phyloP scores from a whole-genome alignment of 2,113 vertebrate species.

The Eira barbara region DNA sequence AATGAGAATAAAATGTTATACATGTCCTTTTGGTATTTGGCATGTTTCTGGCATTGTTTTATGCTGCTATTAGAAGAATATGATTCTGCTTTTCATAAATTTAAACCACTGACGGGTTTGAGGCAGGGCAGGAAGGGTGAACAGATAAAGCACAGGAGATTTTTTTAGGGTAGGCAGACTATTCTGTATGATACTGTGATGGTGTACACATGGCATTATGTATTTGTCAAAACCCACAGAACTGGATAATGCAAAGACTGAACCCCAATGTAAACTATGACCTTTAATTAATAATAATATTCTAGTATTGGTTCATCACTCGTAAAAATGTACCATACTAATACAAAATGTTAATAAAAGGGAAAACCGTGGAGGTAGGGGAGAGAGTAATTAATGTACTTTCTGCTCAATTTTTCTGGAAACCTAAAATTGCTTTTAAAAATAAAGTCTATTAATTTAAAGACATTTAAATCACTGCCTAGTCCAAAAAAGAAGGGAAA shows the following conservation, averaged over 20 bases:
- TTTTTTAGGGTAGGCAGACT: background rate
- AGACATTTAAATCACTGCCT: background rate
- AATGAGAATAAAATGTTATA: background rate
- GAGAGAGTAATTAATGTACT: background rate
- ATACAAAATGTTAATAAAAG: background rate
- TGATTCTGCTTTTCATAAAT: background rate
- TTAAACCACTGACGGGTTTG: background rate
- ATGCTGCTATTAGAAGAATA: background rate
- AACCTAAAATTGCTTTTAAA: conserved; percentile 1
- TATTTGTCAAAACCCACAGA: conserved; percentile 3
- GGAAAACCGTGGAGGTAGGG: background rate
- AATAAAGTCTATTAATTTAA: background rate
- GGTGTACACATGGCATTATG: background rate
- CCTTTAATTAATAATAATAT: background rate
- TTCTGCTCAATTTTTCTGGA: background rate
- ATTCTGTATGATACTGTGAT: background rate
- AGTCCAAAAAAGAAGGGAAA: background rate
- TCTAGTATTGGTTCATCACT: background rate
- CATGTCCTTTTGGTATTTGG: background rate
- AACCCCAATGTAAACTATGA: background rate
- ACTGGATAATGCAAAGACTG: background rate
- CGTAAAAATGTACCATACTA: background rate
- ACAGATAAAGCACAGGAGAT: background rate
- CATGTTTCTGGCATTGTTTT: conserved; percentile 2
- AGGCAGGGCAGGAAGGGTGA: background rate